Evolutionary conservation across 2,888 invertebrate species (phyloP), one percentile per base, ranked within the genome.

Genomic region (Melinopterus prodromus): DNA sequence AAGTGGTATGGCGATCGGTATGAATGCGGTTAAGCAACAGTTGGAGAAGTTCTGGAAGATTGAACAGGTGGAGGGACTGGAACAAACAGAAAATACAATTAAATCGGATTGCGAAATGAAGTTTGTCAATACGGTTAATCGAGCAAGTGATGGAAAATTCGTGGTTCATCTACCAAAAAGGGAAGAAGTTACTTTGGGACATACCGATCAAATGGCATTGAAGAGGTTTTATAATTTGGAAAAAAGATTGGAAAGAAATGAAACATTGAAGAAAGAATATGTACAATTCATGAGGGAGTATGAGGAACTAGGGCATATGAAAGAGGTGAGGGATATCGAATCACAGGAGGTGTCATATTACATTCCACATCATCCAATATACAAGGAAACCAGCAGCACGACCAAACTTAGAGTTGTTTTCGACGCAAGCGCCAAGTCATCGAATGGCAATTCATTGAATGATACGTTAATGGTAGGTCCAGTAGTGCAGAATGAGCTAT

Each of bases 151-250:
- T 12, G 82, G 81, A 37, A 53, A 76, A 76, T 82, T 82, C 69
- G 76, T 81, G 1, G 82, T 82, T 2, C 15, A 70, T n/a, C 78
- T 82, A 14, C 82, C 82, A 70, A 75, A 81, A 36, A 81, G 76
- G 16, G 70, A 81, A 77, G 14, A 70, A 14, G 15, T 37, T 71
- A 16, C 12, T 35, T 74, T 83, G 78, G 81, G 82, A 15, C 37
- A 81, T 16, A 81, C 81, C 2, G 26, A 37, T n/a, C 14, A 76
- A 35, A 70, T 14, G n/a, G 82, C 81, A 6, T n/a, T 69, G 12
- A 71, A 70, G n/a, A 26, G 81, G 69, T 83, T 84, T 75, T 76
- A 77, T 9, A 70, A 74, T 6, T 71, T 81, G 69, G 83, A 82
- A 71, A 70, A 80, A 71, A 79, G 74, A 80, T 80, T 84, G 16